phyloP scores from a whole-genome alignment of 2,888 invertebrate species.

The Clepsis dumicolana region DNA sequence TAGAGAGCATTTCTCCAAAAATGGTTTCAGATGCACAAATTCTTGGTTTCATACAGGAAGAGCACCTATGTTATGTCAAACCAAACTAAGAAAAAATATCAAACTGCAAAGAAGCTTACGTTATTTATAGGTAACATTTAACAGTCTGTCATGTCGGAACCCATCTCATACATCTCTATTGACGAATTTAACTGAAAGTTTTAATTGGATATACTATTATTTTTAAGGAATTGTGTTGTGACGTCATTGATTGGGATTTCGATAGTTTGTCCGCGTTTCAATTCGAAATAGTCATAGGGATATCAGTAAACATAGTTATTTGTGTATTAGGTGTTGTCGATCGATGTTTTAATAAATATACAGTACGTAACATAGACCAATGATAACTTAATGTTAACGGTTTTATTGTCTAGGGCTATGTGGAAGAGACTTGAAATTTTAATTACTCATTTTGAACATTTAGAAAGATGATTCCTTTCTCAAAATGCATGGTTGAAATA shows the following conservation, averaged over 20 bases:
- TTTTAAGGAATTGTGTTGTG: conserved; percentile 42
- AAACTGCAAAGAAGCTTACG: not conserved
- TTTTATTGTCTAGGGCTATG: conserved; percentile 6
- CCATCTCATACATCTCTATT: conserved; percentile 38
- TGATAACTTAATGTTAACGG: conserved; percentile 47
- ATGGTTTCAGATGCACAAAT: too few species aligned
- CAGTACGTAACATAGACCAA: conserved; percentile 64
- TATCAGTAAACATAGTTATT: conserved; percentile 62
- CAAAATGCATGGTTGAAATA: not conserved
- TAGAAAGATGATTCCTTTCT: not conserved
- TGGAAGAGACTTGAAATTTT: conserved; percentile 5
- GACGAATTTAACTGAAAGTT: conserved; percentile 43
- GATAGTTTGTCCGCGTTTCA: conserved; percentile 29
- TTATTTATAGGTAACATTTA: not conserved
- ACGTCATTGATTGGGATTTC: conserved; percentile 28
- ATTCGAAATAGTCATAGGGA: conserved; percentile 41
- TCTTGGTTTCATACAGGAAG: not conserved
- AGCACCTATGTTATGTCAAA: not conserved
- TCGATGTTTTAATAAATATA: conserved; percentile 70
- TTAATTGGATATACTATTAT: conserved; percentile 40
- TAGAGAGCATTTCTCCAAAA: not conserved
- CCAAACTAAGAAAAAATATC: not conserved
- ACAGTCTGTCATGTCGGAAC: conserved; percentile 7
- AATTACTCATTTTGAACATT: not conserved
- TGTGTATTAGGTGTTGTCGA: conserved; percentile 73